Evolutionary conservation across 2,797 vertebrate genomes (phyloP).

Genomic region (Gastrophryne carolinensis): DNA sequence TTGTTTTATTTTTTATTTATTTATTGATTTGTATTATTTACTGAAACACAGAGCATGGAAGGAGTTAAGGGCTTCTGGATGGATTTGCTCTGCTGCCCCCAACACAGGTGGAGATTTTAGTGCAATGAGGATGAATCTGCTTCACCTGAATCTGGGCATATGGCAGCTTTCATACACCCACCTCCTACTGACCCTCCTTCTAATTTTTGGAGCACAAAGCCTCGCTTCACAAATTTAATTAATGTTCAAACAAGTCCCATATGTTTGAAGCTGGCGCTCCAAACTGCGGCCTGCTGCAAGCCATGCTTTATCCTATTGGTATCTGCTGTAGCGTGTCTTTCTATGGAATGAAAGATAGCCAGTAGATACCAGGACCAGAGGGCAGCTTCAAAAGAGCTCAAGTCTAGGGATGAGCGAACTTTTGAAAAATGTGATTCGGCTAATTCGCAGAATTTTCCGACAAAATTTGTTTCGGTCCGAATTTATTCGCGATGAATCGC

Average conservation of each 20-base stretch:
- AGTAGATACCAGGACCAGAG: background rate
- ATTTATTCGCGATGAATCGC: too few relatives aligned
- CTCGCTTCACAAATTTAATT: constrained; percentile 81
- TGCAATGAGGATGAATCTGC: constrained; percentile 32
- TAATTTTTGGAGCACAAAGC: constrained; percentile 69
- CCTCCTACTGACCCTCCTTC: constrained; percentile 67
- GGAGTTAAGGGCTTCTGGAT: constrained; percentile 25
- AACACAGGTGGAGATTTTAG: constrained; percentile 46
- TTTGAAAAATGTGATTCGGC: too few relatives aligned
- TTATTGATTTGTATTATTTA: too few relatives aligned
- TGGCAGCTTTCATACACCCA: constrained; percentile 62
- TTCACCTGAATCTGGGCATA: constrained; percentile 51
- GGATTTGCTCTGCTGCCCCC: constrained; percentile 10
- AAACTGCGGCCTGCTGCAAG: background rate
- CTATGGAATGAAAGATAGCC: background rate
- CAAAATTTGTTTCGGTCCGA: too few relatives aligned
- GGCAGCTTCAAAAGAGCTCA: background rate
- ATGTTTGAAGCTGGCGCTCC: constrained; percentile 61
- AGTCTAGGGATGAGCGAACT: too few relatives aligned
- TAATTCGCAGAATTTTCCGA: too few relatives aligned
- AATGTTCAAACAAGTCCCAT: constrained; percentile 76
- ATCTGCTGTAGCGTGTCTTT: background rate
- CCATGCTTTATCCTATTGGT: background rate
- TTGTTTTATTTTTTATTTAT: too few relatives aligned
- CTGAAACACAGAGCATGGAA: too few relatives aligned